Conservation (phyloP, 2,888 invertebrate species). For the Ophioninae sp. region DNA sequence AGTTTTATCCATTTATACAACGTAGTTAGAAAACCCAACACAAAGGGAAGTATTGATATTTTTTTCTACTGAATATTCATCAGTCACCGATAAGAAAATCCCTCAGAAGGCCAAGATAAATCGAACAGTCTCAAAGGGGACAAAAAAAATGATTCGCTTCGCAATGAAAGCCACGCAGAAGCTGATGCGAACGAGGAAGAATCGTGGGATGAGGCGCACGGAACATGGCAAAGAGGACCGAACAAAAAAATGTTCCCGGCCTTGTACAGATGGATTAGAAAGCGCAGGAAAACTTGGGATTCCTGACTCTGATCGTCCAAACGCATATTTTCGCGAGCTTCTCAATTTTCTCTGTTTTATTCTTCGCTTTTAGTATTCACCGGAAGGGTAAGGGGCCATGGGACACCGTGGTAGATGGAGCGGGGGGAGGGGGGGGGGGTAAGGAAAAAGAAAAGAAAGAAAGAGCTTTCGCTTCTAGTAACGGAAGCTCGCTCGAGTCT, state of each 20-base stretch:
- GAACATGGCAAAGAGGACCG: no score
- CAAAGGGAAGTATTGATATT: not conserved
- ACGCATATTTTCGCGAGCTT: slow-evolving; percentile 30
- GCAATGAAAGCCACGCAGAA: not conserved
- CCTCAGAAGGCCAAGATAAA: not conserved
- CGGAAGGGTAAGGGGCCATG: not conserved
- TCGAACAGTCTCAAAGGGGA: not conserved
- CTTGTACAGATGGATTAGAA: slow-evolving; percentile 36
- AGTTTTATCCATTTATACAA: not conserved
- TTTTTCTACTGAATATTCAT: not conserved
- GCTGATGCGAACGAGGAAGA: not conserved
- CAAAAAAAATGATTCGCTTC: not conserved
- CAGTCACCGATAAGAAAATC: not conserved
- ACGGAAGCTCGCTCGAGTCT: slow-evolving; percentile 38
- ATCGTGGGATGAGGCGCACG: not conserved
- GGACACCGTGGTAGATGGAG: not conserved
- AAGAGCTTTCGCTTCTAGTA: not conserved
- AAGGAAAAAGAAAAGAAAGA: slow-evolving; percentile 33
- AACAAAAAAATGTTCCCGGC: slow-evolving; percentile 29
- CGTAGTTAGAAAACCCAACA: not conserved
- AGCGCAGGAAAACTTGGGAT: slow-evolving; percentile 42
- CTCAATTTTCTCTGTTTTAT: slow-evolving; percentile 45
- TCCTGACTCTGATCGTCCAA: slow-evolving; percentile 38
- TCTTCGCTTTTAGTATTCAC: slow-evolving; percentile 30
- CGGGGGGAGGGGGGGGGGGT: not conserved